phyloP scores from a whole-genome alignment of 2,113 vertebrate species.

The Cricetomys ansorgei region DNA sequence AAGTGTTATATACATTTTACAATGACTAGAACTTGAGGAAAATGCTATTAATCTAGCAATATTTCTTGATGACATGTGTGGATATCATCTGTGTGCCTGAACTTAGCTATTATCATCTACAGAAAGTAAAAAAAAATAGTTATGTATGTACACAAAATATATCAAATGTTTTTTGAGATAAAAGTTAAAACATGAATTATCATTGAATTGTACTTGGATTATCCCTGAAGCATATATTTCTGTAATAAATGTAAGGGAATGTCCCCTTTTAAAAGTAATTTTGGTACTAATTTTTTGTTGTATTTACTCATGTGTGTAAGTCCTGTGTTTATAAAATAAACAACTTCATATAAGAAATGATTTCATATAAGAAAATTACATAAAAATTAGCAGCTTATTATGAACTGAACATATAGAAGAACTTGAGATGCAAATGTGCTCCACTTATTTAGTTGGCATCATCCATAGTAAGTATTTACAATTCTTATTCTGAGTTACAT shows the following conservation, averaged over 20 bases:
- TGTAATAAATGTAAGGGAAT: neutral
- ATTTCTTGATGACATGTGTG: neutral
- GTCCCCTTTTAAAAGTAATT: conserved; percentile 33
- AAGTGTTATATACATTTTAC: neutral
- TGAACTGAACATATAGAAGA: neutral
- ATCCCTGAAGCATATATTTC: neutral
- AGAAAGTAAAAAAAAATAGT: neutral
- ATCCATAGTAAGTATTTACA: conserved; percentile 22
- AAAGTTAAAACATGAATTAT: neutral
- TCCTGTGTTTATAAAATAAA: conserved; percentile 46
- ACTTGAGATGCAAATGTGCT: neutral
- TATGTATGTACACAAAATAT: neutral
- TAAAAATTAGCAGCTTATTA: neutral
- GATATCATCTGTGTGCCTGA: neutral
- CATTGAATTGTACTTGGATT: neutral
- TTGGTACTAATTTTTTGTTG: neutral
- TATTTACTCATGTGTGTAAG: neutral
- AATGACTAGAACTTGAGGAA: neutral
- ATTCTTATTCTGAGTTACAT: neutral
- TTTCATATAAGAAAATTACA: conserved; percentile 36
- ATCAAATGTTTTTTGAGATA: neutral
- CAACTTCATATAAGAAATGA: neutral
- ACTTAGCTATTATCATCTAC: neutral
- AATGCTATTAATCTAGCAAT: neutral
- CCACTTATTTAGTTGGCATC: neutral